Base-by-base conservation (phyloP, 2,113 vertebrate species). In the Pao palembangensis region DNA sequence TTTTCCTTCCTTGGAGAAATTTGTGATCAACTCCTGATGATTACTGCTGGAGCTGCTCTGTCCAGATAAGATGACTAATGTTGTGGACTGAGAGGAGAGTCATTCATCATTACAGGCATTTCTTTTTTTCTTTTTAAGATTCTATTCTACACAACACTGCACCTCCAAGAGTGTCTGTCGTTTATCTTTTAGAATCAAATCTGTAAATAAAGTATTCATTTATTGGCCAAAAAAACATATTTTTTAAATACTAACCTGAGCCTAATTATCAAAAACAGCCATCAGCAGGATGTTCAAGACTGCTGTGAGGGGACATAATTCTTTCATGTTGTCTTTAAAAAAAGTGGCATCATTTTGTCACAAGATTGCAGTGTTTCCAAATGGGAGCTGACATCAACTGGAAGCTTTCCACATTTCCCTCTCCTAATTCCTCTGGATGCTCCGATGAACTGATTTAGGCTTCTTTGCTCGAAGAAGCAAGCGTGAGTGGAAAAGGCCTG, bases 321-420 rank as follows among this genome's bases (percentile, higher is more conserved):
- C 46, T 31, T 59, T 14, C 15, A 49, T 69, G 43, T 58, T 25
- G 68, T 72, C 6, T 3, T 17, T 69, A 58, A 42, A 69, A 53
- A 50, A 43, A 19, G 47, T 86, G 77, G 12, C 75, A 72, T 86
- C 79, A 86, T 55, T 69, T 58, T 61, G 53, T 41, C 48, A 61
- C 51, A 55, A 51, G 57, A 76, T 78, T 77, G 77, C 80, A 64
- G 20, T 20, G 50, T 58, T 71, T 64, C 46, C 69, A 47, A 50
- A 58, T 53, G 77, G 69, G 64, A 67, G 63, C 73, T 75, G 74
- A 81, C 72, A 79, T 73, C 72, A 80, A 72, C 66, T 73, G 53
- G 74, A 64, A 63, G 73, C 57, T 20, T 67, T 64, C 34, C 34
- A 60, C 18, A 55, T 69, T 23, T 28, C 43, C 52, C 70, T 66